These are phyloP conservation scores for Trichomalopsis sarcophagae DNA, from an alignment of 1,140 invertebrate species.

Conservation along the genomic window DNA sequence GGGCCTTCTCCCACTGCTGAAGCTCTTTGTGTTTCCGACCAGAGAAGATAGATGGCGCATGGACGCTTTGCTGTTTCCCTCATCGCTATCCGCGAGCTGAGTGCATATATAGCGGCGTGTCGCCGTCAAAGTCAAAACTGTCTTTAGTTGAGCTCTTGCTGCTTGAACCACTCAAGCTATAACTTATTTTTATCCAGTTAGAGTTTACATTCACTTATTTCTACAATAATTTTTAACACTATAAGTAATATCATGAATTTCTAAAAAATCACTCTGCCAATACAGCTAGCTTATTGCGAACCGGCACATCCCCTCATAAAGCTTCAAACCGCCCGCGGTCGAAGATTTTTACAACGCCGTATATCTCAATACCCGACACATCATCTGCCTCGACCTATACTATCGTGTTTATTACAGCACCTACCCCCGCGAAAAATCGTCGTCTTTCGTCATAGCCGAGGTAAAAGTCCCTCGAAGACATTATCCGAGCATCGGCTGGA, in stretches of 20 bases:
- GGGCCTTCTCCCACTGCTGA: too few species aligned
- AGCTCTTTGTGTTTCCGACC: too few species aligned
- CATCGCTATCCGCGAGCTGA: too few species aligned
- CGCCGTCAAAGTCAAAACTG: too few species aligned
- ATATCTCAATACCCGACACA: not conserved
- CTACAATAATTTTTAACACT: too few species aligned
- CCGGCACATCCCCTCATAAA: not conserved
- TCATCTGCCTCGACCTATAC: not conserved
- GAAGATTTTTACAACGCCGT: not conserved
- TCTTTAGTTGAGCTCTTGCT: too few species aligned
- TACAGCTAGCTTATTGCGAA: not conserved
- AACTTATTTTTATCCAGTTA: too few species aligned
- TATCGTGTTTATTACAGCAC: not conserved
- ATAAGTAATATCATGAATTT: not conserved
- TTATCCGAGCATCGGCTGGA: not conserved
- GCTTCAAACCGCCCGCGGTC: not conserved
- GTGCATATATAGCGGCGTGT: too few species aligned
- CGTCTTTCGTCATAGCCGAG: not conserved
- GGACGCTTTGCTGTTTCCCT: too few species aligned
- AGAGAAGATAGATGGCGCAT: too few species aligned
- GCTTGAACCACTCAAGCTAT: too few species aligned
- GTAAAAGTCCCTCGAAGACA: not conserved
- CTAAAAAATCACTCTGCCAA: not conserved
- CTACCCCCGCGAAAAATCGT: not conserved
- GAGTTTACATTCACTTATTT: too few species aligned